These are phyloP conservation scores for Rhinoderma darwinii DNA, from an alignment of 2,113 vertebrate species.

Conservation along the genomic window DNA sequence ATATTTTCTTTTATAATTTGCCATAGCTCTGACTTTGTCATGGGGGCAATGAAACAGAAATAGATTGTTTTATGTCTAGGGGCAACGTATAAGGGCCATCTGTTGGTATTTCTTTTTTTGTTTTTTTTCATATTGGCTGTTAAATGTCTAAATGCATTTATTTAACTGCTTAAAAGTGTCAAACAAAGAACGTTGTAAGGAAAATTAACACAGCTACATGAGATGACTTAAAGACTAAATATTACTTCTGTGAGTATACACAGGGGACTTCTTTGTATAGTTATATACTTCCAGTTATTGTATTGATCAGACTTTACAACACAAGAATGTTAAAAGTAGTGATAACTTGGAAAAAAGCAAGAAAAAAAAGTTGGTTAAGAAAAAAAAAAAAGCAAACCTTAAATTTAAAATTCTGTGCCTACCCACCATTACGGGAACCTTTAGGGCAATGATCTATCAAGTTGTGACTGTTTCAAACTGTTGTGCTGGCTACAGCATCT, in stretches of 20 bases:
- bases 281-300: neutral
- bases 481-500: constrained; percentile 90
- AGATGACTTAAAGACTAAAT: neutral
- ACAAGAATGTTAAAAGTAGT: neutral
- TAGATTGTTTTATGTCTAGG: constrained; percentile 74
- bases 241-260: neutral
- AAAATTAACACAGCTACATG: constrained; percentile 30
- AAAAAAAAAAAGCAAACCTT: constrained; percentile 77
- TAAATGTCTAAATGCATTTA: constrained; percentile 67
- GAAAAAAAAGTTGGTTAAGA: constrained; percentile 36
- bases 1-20: constrained; percentile 72
- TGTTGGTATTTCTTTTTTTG: constrained; percentile 67
- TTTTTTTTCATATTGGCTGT: constrained; percentile 63
- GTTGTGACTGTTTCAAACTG: constrained; percentile 93
- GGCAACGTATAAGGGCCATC: constrained; percentile 70
- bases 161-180: constrained; percentile 66
- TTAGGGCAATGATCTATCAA: constrained; percentile 94
- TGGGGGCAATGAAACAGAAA: constrained; percentile 73
- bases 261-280: neutral
- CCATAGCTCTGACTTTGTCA: constrained; percentile 69
- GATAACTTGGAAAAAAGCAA: neutral
- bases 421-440: constrained; percentile 78
- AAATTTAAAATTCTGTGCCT: constrained; percentile 85
- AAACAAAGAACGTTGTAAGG: constrained; percentile 62
- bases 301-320: neutral